Percentiles rank a stretch among this genome's conserved stretches.
phyloP scores from a whole-genome alignment of 2,113 vertebrate species.

The zebrafish (Danio rerio) region GRCz12tu NC_133178.1:44607501-44608000 shows the following conservation, averaged over 20 bases:
- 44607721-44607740: constrained; percentile 45
- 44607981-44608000: neutral
- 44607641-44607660: constrained; percentile 66
- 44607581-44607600: constrained; percentile 48
- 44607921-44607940: neutral
- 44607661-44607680: constrained; percentile 58
- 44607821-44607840: constrained; percentile 34
- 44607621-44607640: constrained; percentile 67
- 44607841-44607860: constrained; percentile 33
- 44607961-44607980: neutral
- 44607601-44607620: constrained; percentile 24
- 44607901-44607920: neutral
- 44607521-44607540: neutral
- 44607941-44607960: neutral
- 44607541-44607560: neutral
- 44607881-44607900: neutral
- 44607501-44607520: constrained; percentile 6
- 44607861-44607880: neutral
- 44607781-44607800: constrained; percentile 35
- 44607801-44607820: constrained; percentile 37
- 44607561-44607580: constrained; percentile 18
- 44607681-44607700: constrained; percentile 82
- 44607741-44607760: constrained; percentile 17
- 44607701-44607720: constrained; percentile 67
- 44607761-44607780: constrained; percentile 29